Conservation (phyloP, 2,113 vertebrate genomes). For the Hippocampus zosterae region DNA sequence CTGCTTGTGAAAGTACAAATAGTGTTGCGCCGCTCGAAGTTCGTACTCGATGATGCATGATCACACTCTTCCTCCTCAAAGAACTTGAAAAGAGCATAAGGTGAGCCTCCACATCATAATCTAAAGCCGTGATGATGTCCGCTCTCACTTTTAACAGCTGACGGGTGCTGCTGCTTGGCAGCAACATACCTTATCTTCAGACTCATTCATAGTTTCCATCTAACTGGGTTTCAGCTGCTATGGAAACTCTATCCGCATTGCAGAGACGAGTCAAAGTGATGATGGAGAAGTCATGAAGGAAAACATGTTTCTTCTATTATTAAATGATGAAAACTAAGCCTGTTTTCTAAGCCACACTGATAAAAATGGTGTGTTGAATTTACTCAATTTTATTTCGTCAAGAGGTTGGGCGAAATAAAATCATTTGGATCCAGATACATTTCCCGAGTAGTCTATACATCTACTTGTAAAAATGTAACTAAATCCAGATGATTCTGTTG, state of each 20-base stretch:
- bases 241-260: background rate
- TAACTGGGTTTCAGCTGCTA: background rate
- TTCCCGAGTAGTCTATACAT: too few species aligned
- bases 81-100: background rate
- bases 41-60: background rate
- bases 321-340: background rate
- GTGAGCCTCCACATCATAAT: background rate
- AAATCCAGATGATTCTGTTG: too few species aligned
- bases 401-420: too few species aligned
- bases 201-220: background rate
- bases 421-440: too few species aligned
- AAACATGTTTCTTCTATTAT: background rate
- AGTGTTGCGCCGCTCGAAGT: background rate
- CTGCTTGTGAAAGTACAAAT: background rate
- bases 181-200: background rate
- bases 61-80: background rate
- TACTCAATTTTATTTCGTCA: too few species aligned
- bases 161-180: background rate
- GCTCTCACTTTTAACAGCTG: conserved; percentile 8
- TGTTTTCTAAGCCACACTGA: background rate
- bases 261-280: background rate
- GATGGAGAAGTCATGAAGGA: background rate
- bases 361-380: too few species aligned
- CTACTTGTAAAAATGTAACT: too few species aligned
- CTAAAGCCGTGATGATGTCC: conserved; percentile 3